Evolutionary conservation across 2,888 invertebrate genomes (phyloP), one percentile per base, ranked within the genome.

Genomic region (Lordiphosa andalusiaca): DNA sequence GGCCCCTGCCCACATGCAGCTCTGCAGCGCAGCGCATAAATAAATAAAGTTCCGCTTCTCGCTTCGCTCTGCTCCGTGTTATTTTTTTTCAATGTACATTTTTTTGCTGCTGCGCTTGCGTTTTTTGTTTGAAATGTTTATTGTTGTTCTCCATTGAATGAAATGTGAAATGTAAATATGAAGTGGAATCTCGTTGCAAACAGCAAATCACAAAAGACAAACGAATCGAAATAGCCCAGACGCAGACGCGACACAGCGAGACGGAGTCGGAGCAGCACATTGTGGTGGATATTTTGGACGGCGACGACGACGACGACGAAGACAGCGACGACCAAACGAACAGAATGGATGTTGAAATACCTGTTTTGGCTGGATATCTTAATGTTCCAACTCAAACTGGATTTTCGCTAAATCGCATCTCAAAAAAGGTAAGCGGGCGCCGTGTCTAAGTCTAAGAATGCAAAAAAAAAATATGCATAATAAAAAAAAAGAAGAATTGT

Each of bases 301-400:
- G 67, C 74, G 51, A 44, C 62, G 52, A 42, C 35, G n/a, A n/a
- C n/a, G n/a, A n/a, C n/a, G n/a, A n/a, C n/a, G n/a, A n/a, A n/a
- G n/a, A 35, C 52, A 46, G n/a, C 33, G 60, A 40, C 48, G 60
- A 40, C 51, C 70, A 58, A 47, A 30, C 39, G 33, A 39, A 39
- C 81, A 84, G 80, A 77, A 94, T 95, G 94, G 94, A 94, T 88
- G 91, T 91, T 87, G 94, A 94, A 91, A 93, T 93, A 89, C 93
- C 94, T 87, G 91, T 94, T 83, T 91, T 93, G 87, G 92, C 93
- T 88, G 96, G 96, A 88, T 93, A 92, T 91, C 91, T 96, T 85
- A 91, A 94, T 88, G 92, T 95, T 90, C 95, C 95, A 87, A 94
- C 95, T 73, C 93, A 92, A 78, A 88, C 89, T 86, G 93, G 93